These are phyloP conservation scores for Leptodactylus fuscus DNA, from an alignment of 2,113 vertebrate genomes.

Conservation along the genomic window DNA sequence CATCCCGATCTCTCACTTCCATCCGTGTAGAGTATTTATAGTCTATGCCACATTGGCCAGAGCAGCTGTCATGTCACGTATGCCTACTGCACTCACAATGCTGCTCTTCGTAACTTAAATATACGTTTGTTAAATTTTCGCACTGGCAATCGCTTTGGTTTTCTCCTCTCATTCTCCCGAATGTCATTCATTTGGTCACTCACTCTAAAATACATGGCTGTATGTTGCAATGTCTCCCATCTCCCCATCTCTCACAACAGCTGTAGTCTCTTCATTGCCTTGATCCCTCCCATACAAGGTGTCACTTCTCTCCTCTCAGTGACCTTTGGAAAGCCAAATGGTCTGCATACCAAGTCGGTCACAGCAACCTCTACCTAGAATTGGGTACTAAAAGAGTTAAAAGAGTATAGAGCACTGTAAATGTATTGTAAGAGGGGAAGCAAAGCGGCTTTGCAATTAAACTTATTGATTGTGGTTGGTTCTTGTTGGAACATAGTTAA, in stretches of 20 bases:
- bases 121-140: background rate
- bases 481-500: background rate
- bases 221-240: background rate
- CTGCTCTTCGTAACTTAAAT: background rate
- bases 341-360: conserved; percentile 48
- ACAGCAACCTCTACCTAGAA: conserved; percentile 30
- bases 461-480: background rate
- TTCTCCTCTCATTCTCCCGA: background rate
- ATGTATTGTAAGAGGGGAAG: background rate
- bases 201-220: background rate
- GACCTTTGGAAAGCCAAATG: conserved; percentile 53
- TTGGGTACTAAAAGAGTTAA: background rate
- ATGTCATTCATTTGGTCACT: background rate
- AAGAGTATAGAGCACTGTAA: background rate
- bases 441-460: background rate
- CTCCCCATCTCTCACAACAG: background rate
- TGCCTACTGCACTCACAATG: background rate
- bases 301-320: conserved; percentile 44
- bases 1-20: conserved; percentile 22
- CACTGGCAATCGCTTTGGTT: background rate
- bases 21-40: conserved; percentile 43
- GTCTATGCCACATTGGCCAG: conserved; percentile 14
- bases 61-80: conserved; percentile 54
- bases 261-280: background rate
- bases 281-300: conserved; percentile 15